These are phyloP conservation scores for Tokudaia tokunoshimensis DNA, from an alignment of 2,797 vertebrate species.

Conservation along the genomic window DNA sequence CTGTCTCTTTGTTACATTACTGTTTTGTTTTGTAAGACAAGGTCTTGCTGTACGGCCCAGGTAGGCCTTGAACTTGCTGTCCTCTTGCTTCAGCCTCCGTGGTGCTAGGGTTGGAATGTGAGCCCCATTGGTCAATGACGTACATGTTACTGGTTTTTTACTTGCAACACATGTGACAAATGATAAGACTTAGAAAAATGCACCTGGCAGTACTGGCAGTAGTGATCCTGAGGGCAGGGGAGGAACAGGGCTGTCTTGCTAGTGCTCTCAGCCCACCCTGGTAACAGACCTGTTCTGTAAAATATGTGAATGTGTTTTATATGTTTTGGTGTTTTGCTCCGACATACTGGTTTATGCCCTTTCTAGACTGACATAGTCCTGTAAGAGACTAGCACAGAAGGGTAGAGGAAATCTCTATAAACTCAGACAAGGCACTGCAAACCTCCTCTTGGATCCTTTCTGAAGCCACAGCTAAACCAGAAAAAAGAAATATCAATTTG, in stretches of 20 bases:
- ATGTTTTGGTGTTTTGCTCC: background rate
- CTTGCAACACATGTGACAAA: background rate
- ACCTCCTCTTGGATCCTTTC: background rate
- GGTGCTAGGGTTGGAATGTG: background rate
- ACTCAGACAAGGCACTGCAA: background rate
- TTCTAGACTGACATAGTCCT: background rate
- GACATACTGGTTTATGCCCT: background rate
- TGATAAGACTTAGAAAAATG: background rate
- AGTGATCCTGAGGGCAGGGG: background rate
- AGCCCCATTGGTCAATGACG: background rate
- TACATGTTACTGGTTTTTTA: background rate
- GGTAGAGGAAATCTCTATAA: background rate
- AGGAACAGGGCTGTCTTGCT: background rate
- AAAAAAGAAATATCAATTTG: background rate
- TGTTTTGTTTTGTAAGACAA: background rate
- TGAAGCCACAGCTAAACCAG: background rate
- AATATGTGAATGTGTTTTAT: background rate
- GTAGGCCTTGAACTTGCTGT: background rate
- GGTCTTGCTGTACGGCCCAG: background rate
- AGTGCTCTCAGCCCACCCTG: background rate
- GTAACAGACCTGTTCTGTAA: background rate
- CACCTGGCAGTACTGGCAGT: background rate
- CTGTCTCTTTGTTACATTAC: background rate
- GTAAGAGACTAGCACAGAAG: background rate
- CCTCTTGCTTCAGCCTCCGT: background rate